Evolutionary conservation across 1,140 invertebrate species (phyloP).

Genomic region (Drosophila burlai): DNA sequence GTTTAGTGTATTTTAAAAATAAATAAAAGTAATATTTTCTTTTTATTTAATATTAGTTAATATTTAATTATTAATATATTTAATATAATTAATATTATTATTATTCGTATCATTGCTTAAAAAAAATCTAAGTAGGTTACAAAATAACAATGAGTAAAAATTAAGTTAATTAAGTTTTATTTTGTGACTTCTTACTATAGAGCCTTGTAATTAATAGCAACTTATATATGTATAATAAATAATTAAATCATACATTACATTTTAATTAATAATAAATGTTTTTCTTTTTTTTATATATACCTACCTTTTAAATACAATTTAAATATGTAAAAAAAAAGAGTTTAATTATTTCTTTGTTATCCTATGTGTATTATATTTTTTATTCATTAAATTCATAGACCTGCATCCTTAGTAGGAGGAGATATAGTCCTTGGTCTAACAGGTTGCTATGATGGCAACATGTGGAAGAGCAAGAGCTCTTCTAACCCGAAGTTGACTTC

Average conservation of each 20-base stretch:
- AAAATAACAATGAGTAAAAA: too few species aligned
- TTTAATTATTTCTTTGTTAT: not conserved
- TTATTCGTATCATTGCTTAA: not conserved
- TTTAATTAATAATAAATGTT: too few species aligned
- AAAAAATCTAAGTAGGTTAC: too few species aligned
- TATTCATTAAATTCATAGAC: conserved; percentile 18
- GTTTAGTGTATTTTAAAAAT: not conserved
- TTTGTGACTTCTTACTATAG: too few species aligned
- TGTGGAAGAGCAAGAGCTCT: conserved; percentile 35
- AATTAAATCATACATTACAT: too few species aligned
- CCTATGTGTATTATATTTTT: not conserved
- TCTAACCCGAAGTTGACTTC: not conserved
- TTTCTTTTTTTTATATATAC: too few species aligned
- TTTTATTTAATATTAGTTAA: too few species aligned
- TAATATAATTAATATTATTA: not conserved
- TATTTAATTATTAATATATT: not conserved
- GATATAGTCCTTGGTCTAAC: conserved; percentile 23
- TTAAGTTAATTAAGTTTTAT: too few species aligned
- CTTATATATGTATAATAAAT: too few species aligned
- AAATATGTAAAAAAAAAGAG: not conserved
- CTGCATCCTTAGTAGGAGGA: not conserved
- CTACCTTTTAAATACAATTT: too few species aligned
- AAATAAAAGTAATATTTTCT: not conserved
- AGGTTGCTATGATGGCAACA: conserved; percentile 55
- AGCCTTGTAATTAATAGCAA: too few species aligned